Percentiles rank a stretch among this genome's conserved stretches.
phyloP scores from a whole-genome alignment of 2,888 invertebrate genomes.

The Rotaria magnacalcarata region DNA sequence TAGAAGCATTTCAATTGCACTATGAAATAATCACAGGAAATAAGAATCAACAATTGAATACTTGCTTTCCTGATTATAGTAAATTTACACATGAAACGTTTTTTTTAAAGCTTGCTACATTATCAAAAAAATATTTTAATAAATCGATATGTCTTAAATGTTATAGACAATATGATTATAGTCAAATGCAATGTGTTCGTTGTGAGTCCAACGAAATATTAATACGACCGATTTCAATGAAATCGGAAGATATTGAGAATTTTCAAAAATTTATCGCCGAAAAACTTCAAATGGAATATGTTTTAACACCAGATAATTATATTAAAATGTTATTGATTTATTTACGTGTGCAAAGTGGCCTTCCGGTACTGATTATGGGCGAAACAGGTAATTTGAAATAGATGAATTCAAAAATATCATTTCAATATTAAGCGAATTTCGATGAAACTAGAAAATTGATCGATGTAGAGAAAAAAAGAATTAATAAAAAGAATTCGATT shows the following conservation, averaged over 20 bases:
- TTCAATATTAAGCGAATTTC: too few species aligned
- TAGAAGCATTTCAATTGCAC: not conserved
- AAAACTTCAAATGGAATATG: constrained; percentile 49
- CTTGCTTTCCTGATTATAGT: not conserved
- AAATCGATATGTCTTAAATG: not conserved
- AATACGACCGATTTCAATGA: not conserved
- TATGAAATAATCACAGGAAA: not conserved
- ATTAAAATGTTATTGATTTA: constrained; percentile 57
- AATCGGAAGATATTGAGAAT: not conserved
- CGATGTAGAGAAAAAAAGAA: too few species aligned
- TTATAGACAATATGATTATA: not conserved
- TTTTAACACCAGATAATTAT: constrained; percentile 56
- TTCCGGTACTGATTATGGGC: constrained; percentile 58
- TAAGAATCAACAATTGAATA: not conserved
- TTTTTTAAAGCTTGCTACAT: not conserved
- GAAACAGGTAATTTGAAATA: constrained; percentile 50
- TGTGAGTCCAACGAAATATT: not conserved
- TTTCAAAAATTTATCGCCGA: not conserved
- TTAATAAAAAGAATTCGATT: not conserved
- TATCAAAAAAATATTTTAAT: constrained; percentile 35
- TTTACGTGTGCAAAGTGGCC: constrained; percentile 55
- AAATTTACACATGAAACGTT: not conserved
- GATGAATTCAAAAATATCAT: too few species aligned
- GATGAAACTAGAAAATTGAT: too few species aligned
- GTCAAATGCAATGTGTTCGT: not conserved